These are phyloP conservation scores for Leptodactylus fuscus DNA, from an alignment of 2,113 vertebrate genomes.

Conservation along the genomic window DNA sequence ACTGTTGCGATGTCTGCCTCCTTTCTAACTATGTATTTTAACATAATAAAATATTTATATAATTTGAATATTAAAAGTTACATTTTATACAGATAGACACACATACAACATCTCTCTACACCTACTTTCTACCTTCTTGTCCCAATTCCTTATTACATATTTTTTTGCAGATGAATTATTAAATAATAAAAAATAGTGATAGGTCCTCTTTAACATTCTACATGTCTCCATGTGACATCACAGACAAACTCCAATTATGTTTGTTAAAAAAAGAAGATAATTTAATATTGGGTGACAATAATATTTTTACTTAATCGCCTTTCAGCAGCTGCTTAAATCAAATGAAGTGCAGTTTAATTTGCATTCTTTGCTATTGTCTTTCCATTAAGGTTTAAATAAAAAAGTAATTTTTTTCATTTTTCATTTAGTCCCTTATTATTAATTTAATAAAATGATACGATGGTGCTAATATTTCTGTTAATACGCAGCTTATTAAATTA, in stretches of 20 bases:
- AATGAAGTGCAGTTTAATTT: constrained; percentile 74
- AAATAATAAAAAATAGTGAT: no score
- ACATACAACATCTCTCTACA: no score
- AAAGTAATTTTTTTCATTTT: constrained; percentile 69
- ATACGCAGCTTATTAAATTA: constrained; percentile 71
- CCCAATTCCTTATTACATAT: no score
- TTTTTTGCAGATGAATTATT: no score
- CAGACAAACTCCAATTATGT: constrained; percentile 64
- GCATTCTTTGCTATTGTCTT: constrained; percentile 70
- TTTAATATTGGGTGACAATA: constrained; percentile 70
- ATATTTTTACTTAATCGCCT: constrained; percentile 70
- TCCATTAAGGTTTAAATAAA: constrained; percentile 76
- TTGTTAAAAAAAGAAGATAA: constrained; percentile 58
- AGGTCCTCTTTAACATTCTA: background rate
- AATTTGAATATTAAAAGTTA: no score
- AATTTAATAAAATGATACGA: constrained; percentile 77
- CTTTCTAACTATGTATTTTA: no score
- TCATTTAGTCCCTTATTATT: constrained; percentile 75
- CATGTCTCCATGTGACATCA: constrained; percentile 53
- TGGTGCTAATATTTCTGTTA: constrained; percentile 71
- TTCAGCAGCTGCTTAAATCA: constrained; percentile 75
- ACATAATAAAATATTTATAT: no score
- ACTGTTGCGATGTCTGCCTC: no score
- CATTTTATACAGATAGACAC: no score
- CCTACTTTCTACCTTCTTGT: no score